Conservation (phyloP, 2,113 vertebrate species). For the Syngnathus floridae region DNA sequence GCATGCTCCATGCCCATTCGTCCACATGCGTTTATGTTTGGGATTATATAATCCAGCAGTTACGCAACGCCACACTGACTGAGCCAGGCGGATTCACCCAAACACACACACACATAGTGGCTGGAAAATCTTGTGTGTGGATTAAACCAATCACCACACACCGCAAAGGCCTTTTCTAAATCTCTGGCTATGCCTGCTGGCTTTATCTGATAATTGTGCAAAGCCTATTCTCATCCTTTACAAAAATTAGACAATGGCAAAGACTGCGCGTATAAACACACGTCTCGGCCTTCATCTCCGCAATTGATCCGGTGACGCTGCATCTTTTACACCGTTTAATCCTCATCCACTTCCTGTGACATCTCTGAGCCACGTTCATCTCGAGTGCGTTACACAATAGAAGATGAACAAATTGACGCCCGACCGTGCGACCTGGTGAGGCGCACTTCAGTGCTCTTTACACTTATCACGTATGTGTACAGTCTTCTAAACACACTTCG, state of each 20-base stretch:
- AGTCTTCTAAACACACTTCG: background rate
- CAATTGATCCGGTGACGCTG: conserved; percentile 8
- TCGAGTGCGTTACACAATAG: conserved; percentile 8
- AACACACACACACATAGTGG: conserved; percentile 7
- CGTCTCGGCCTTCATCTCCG: background rate
- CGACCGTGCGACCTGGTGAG: conserved; percentile 1
- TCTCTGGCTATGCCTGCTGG: conserved; percentile 47
- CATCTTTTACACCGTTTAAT: conserved; percentile 37
- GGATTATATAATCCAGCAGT: conserved; percentile 68
- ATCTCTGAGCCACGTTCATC: background rate
- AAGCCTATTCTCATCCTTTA: conserved; percentile 27
- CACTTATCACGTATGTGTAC: no score
- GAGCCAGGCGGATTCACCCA: conserved; percentile 28
- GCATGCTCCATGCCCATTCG: conserved; percentile 48
- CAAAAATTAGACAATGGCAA: conserved; percentile 7
- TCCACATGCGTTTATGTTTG: conserved; percentile 64
- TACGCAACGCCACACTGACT: conserved; percentile 56
- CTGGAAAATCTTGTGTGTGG: conserved; percentile 50
- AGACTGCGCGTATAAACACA: conserved; percentile 14
- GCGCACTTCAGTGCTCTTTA: conserved; percentile 8
- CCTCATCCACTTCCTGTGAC: background rate
- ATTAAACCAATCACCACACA: conserved; percentile 53
- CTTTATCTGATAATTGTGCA: conserved; percentile 41
- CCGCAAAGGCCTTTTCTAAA: conserved; percentile 40
- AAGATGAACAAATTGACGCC: conserved; percentile 10